Percentiles rank a stretch among this genome's conserved stretches.
phyloP scores from a whole-genome alignment of 2,888 invertebrate species.

The Cephus sareptanus region DNA sequence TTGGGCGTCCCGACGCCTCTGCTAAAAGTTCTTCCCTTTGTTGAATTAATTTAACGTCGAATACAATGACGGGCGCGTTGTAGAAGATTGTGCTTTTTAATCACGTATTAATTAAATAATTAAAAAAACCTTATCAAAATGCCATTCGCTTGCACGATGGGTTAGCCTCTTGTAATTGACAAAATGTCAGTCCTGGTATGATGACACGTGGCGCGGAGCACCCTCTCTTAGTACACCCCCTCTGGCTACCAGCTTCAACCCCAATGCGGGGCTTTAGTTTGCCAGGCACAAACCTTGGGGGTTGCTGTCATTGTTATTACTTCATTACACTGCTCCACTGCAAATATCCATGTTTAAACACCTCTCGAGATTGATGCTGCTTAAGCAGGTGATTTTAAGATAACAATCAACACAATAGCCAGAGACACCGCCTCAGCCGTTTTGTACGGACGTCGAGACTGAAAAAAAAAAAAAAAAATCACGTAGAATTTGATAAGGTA shows the following conservation, averaged over 20 bases:
- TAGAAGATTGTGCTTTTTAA: background rate
- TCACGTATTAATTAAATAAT: background rate
- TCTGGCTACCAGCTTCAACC: constrained; percentile 1
- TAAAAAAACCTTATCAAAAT: background rate
- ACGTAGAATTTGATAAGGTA: too few species aligned
- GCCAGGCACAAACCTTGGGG: background rate
- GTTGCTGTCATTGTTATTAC: background rate
- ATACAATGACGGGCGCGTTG: background rate
- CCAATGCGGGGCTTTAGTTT: background rate
- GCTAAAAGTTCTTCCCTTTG: too few species aligned
- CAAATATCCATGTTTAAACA: background rate
- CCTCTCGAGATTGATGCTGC: background rate
- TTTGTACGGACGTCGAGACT: too few species aligned
- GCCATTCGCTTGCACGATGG: background rate
- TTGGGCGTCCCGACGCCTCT: background rate
- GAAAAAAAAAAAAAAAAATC: too few species aligned
- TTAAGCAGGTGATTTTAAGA: background rate
- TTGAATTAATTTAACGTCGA: too few species aligned
- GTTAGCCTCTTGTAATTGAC: background rate
- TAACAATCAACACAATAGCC: background rate
- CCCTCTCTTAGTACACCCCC: background rate
- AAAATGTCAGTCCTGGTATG: background rate
- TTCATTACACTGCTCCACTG: background rate
- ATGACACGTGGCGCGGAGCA: background rate
- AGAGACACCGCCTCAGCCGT: too few species aligned